phyloP scores from a whole-genome alignment of 2,797 vertebrate species.

The Syngnathus acus region DNA sequence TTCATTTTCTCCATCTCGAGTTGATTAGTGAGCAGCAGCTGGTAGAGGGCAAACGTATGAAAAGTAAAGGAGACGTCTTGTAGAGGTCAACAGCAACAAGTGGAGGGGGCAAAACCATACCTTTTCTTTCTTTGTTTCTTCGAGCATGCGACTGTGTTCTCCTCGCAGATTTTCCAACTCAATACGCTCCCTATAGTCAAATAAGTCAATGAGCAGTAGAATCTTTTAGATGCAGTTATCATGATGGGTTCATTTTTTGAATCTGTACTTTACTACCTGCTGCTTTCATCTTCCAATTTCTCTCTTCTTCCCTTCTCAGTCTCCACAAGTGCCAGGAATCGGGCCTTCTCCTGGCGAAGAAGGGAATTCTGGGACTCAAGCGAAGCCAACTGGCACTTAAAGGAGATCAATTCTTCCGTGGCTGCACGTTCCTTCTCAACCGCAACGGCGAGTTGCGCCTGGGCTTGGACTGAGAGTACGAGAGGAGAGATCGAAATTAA shows the following conservation, averaged over 20 bases:
- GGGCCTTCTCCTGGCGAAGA: slow-evolving; percentile 86
- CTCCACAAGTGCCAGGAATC: slow-evolving; percentile 81
- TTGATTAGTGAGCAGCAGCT: slow-evolving; percentile 85
- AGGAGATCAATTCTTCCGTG: slow-evolving; percentile 81
- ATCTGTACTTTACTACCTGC: slow-evolving; percentile 65
- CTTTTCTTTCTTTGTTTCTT: slow-evolving; percentile 93
- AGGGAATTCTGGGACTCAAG: slow-evolving; percentile 88
- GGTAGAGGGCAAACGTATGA: slow-evolving; percentile 14
- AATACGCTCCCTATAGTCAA: slow-evolving; percentile 73
- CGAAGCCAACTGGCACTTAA: slow-evolving; percentile 82
- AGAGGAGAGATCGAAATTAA: neutral
- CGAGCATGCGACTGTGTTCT: slow-evolving; percentile 78
- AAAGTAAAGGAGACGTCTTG: neutral
- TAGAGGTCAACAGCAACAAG: slow-evolving; percentile 4
- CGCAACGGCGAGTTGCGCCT: slow-evolving; percentile 84
- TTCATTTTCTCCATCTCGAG: slow-evolving; percentile 98
- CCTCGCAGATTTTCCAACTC: slow-evolving; percentile 87
- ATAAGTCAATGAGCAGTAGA: neutral
- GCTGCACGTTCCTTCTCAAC: slow-evolving; percentile 88
- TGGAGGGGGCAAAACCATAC: slow-evolving; percentile 53
- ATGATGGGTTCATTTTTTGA: neutral
- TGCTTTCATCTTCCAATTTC: slow-evolving; percentile 87
- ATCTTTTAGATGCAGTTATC: neutral
- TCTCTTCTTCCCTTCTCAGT: slow-evolving; percentile 80
- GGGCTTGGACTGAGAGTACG: slow-evolving; percentile 76